Evolutionary conservation across 2,888 invertebrate species (phyloP).

Genomic region (Neoscelio sp.): DNA sequence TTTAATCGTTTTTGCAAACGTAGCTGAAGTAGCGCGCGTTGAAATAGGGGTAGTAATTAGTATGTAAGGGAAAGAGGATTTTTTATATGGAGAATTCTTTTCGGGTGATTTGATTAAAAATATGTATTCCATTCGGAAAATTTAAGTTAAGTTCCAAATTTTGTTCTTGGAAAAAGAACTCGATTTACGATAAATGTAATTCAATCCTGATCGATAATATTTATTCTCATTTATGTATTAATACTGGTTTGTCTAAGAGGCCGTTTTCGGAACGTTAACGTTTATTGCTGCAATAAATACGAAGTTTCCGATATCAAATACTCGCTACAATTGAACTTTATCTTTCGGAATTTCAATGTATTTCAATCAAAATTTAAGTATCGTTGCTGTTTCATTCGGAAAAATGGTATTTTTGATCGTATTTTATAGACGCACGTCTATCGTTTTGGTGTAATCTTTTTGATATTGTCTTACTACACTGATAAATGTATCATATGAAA

Average conservation of each 20-base stretch:
- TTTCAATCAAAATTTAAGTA: too few relatives aligned
- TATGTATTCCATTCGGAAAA: not conserved
- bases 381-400: too few relatives aligned
- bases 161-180: too few relatives aligned
- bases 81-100: not conserved
- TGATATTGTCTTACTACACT: too few relatives aligned
- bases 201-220: not conserved
- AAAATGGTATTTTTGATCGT: too few relatives aligned
- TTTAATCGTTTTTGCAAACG: not conserved
- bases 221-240: conserved; percentile 15
- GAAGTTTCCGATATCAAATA: not conserved
- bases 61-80: not conserved
- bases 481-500: too few relatives aligned
- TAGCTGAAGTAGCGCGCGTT: not conserved
- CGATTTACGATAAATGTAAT: too few relatives aligned
- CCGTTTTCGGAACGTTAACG: not conserved
- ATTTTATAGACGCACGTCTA: too few relatives aligned
- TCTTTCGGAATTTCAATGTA: not conserved
- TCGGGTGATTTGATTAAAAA: conserved; percentile 8
- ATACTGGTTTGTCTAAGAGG: conserved; percentile 3
- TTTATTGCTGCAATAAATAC: conserved; percentile 47
- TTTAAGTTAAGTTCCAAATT: not conserved
- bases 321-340: conserved; percentile 25
- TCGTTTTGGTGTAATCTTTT: too few relatives aligned
- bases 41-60: conserved; percentile 8